phyloP scores from a whole-genome alignment of 2,113 vertebrate species.

The Xiphophorus hellerii region DNA sequence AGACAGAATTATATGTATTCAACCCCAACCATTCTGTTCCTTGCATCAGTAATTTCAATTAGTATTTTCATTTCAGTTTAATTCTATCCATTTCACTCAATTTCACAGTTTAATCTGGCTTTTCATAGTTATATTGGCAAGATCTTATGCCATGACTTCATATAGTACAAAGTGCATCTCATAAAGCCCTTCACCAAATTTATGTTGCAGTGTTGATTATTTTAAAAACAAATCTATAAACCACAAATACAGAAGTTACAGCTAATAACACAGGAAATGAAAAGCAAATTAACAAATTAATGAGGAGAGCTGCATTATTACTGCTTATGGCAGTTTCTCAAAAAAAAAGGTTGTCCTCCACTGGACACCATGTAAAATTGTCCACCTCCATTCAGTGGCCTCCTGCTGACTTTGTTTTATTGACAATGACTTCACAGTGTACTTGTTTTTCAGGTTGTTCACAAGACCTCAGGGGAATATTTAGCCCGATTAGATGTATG shows the following conservation, averaged over 20 bases:
- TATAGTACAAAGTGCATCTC: background rate
- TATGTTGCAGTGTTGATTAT: constrained; percentile 1
- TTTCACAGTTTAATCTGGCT: constrained; percentile 46
- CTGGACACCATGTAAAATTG: background rate
- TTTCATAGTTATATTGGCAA: constrained; percentile 13
- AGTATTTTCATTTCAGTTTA: constrained; percentile 35
- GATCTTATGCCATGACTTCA: background rate
- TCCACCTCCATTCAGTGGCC: background rate
- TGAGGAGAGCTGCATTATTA: background rate
- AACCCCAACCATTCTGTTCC: constrained; percentile 19
- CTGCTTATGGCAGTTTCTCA: background rate
- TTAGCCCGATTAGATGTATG: background rate
- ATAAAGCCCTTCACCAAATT: background rate
- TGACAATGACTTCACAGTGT: constrained; percentile 1
- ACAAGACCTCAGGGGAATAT: background rate
- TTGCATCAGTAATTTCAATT: constrained; percentile 29
- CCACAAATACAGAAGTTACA: background rate
- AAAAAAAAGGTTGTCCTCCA: background rate
- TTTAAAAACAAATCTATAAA: background rate
- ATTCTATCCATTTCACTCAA: constrained; percentile 38
- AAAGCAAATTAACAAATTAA: background rate
- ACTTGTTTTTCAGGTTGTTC: constrained; percentile 3
- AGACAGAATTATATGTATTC: background rate
- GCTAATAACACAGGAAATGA: background rate
- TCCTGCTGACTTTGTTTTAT: constrained; percentile 7